Evolutionary conservation across 37 sponge, comb jelly and placozoan species (phyloP).

Genomic region (Crambe crambe): DNA sequence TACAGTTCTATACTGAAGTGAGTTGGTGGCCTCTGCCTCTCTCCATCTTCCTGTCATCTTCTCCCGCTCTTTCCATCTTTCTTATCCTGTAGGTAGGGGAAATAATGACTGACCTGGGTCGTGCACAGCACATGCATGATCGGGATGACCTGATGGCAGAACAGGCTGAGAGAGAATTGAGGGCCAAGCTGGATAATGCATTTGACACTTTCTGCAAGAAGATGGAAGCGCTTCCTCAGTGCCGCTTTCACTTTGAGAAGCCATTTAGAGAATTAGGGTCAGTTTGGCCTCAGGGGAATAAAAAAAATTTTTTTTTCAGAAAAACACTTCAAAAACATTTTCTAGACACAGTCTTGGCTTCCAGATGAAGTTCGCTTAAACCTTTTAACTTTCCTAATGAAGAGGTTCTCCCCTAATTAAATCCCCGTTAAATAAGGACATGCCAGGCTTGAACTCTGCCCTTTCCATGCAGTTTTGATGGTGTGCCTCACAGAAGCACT

Average conservation of each 20-base stretch:
- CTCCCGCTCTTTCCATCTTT: background rate
- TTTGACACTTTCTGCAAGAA: conserved; percentile 89
- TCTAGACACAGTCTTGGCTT: no score
- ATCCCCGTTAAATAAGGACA: no score
- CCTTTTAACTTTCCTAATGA: no score
- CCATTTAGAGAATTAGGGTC: conserved; percentile 94
- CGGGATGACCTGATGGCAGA: conserved; percentile 97
- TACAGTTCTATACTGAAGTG: conserved; percentile 97
- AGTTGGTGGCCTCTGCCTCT: background rate
- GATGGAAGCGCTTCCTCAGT: conserved; percentile 79
- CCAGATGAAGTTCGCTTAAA: no score
- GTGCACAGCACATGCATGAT: conserved; percentile 95
- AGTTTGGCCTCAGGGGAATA: no score
- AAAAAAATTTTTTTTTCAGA: no score
- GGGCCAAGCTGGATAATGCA: conserved; percentile 89
- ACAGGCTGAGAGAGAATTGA: conserved; percentile 94
- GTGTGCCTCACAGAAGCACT: conserved; percentile 90
- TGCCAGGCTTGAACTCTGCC: no score
- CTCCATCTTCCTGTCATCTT: background rate
- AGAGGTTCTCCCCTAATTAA: no score
- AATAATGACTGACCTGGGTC: conserved; percentile 95
- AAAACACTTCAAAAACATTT: no score
- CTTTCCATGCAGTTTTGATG: conserved; percentile 75
- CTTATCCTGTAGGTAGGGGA: conserved; percentile 85
- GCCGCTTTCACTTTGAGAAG: conserved; percentile 81